Conservation (phyloP, 1,140 invertebrate genomes). For the Callitettix versicolor region DNA sequence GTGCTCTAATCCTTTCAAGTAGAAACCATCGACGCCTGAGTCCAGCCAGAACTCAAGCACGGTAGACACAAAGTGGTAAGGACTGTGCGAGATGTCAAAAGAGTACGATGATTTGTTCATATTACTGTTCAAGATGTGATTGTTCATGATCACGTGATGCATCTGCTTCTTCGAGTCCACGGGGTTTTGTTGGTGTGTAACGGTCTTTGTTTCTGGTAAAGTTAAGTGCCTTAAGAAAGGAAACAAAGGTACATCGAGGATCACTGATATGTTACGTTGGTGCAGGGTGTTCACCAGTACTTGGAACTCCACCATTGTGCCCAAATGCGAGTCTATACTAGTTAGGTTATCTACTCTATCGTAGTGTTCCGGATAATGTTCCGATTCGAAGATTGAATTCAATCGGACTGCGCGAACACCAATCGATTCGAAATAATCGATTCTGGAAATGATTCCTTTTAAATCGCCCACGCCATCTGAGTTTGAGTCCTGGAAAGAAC, state of each 20-base stretch:
- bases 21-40: slow-evolving; percentile 66
- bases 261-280: slow-evolving; percentile 51
- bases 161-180: background rate
- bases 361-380: slow-evolving; percentile 59
- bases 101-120: slow-evolving; percentile 7
- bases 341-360: slow-evolving; percentile 48
- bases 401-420: slow-evolving; percentile 55
- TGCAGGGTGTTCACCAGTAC: slow-evolving; percentile 48
- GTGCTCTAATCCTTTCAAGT: slow-evolving; percentile 55
- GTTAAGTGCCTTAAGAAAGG: slow-evolving; percentile 37
- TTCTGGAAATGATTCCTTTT: slow-evolving; percentile 48
- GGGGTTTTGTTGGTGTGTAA: background rate
- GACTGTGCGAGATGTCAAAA: background rate
- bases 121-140: slow-evolving; percentile 19
- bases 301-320: slow-evolving; percentile 50
- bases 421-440: slow-evolving; percentile 55
- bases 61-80: slow-evolving; percentile 29
- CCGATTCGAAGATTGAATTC: slow-evolving; percentile 60
- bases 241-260: slow-evolving; percentile 63
- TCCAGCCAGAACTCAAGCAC: slow-evolving; percentile 53
- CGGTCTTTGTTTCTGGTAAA: background rate
- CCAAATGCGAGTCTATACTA: slow-evolving; percentile 49
- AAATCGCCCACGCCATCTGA: slow-evolving; percentile 63
- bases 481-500: slow-evolving; percentile 66
- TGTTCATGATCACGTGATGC: slow-evolving; percentile 22